These are phyloP conservation scores for Eutolmus rufibarbis DNA, from an alignment of 2,888 invertebrate genomes.

Conservation along the genomic window DNA sequence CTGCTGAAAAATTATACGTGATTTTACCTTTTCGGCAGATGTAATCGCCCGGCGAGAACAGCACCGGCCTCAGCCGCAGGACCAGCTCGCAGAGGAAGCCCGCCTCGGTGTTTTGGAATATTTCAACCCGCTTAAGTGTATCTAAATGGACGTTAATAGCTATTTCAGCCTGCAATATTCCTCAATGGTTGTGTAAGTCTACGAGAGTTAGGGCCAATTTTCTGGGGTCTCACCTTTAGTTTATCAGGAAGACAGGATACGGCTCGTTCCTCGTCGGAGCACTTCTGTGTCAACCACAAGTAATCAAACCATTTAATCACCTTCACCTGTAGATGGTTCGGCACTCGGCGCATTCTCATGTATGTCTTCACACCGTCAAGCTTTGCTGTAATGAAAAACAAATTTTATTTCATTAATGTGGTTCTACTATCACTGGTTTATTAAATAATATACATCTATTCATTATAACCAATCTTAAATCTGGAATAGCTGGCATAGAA, in stretches of 20 bases:
- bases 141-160: conserved; percentile 99
- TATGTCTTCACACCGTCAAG: conserved; percentile 98
- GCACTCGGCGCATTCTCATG: conserved; percentile 96
- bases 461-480: neutral
- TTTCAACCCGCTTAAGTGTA: conserved; percentile 96
- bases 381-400: conserved; percentile 78
- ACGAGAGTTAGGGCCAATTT: neutral
- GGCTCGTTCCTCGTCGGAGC: conserved; percentile 95
- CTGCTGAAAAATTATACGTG: neutral
- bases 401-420: neutral
- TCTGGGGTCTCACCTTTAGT: conserved; percentile 70
- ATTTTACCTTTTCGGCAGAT: conserved; percentile 97
- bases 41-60: conserved; percentile 98
- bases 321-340: conserved; percentile 93
- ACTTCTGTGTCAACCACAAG: conserved; percentile 98
- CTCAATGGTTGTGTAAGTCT: conserved; percentile 5
- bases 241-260: conserved; percentile 96
- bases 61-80: conserved; percentile 89
- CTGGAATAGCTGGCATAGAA: too few relatives aligned
- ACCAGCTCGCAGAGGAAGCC: conserved; percentile 98
- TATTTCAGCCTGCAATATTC: conserved; percentile 78
- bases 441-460: neutral
- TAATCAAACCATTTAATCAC: conserved; percentile 99
- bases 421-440: neutral
- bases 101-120: conserved; percentile 99